These are phyloP conservation scores for Typhlichthys subterraneus DNA, from an alignment of 2,797 vertebrate genomes.

Conservation along the genomic window DNA sequence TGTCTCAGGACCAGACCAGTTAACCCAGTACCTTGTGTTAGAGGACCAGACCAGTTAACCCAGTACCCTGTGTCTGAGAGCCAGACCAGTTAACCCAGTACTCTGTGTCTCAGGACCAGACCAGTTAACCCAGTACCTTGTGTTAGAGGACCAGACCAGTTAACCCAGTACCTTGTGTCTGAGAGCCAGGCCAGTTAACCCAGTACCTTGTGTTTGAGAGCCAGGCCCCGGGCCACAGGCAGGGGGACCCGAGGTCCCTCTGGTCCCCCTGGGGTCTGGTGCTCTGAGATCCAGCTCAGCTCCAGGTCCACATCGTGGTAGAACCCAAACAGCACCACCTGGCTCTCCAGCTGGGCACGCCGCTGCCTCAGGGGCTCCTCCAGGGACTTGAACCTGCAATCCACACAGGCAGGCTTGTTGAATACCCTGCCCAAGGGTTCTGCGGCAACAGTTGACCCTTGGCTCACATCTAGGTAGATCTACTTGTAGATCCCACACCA, in stretches of 20 bases:
- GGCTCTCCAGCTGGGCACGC: slow-evolving; percentile 77
- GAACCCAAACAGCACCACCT: slow-evolving; percentile 81
- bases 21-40: slow-evolving; percentile 79
- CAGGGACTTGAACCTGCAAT: slow-evolving; percentile 85
- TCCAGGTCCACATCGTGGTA: slow-evolving; percentile 83
- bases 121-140: too few species aligned
- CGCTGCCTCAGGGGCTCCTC: slow-evolving; percentile 78
- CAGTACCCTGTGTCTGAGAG: slow-evolving; percentile 59
- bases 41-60: too few species aligned
- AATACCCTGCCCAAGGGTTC: too few species aligned
- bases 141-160: too few species aligned
- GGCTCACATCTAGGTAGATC: too few species aligned
- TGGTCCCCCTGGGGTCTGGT: slow-evolving; percentile 69
- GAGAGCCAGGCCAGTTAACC: too few species aligned
- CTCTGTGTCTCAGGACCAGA: too few species aligned
- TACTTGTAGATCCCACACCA: too few species aligned
- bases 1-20: too few species aligned
- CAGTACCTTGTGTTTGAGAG: slow-evolving; percentile 85
- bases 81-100: slow-evolving; percentile 49
- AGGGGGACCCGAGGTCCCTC: slow-evolving; percentile 73
- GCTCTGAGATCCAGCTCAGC: slow-evolving; percentile 85
- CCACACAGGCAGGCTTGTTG: slow-evolving; percentile 1
- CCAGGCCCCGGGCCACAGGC: slow-evolving; percentile 74
- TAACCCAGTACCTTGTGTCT: too few species aligned
- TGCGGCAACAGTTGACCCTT: too few species aligned